Percentiles rank a stretch among this genome's conserved stretches.
Conservation (phyloP, 2,113 vertebrate genomes). For the Mystacornis crossleyi region DNA sequence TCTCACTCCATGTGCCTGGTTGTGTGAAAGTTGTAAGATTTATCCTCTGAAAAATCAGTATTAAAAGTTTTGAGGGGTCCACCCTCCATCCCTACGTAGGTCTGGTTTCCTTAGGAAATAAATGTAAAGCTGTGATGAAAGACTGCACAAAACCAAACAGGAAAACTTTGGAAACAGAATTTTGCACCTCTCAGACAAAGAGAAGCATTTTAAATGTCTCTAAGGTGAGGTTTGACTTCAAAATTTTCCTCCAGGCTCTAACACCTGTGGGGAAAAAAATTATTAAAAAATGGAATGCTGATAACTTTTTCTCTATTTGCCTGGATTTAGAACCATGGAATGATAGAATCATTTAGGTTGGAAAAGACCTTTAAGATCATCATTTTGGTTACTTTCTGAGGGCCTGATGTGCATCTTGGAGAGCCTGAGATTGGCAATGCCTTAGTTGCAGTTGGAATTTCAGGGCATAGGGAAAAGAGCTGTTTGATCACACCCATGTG, state of each 20-base stretch:
- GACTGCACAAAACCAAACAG: not conserved
- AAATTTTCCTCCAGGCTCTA: not conserved
- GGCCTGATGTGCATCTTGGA: not conserved
- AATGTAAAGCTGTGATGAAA: not conserved
- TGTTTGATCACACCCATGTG: not conserved
- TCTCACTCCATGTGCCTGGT: not conserved
- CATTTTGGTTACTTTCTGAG: not conserved
- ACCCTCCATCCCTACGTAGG: accelerated
- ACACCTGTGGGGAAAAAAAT: not conserved
- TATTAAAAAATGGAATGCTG: not conserved
- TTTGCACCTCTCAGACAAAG: not conserved
- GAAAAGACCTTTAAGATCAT: not conserved
- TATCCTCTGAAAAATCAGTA: not conserved
- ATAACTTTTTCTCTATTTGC: not conserved
- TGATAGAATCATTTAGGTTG: not conserved
- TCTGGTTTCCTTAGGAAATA: not conserved
- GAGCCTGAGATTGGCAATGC: not conserved
- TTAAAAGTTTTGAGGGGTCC: not conserved
- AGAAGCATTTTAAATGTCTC: not conserved
- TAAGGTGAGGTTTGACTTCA: not conserved
- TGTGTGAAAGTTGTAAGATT: not conserved
- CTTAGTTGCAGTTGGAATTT: accelerated
- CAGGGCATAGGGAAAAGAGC: not conserved
- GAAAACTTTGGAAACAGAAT: not conserved
- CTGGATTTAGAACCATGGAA: not conserved